Evolutionary conservation across 92 coral and sea anemone species (phyloP), one percentile per base, ranked within the genome.

Genomic region (Nematostella vectensis): DNA sequence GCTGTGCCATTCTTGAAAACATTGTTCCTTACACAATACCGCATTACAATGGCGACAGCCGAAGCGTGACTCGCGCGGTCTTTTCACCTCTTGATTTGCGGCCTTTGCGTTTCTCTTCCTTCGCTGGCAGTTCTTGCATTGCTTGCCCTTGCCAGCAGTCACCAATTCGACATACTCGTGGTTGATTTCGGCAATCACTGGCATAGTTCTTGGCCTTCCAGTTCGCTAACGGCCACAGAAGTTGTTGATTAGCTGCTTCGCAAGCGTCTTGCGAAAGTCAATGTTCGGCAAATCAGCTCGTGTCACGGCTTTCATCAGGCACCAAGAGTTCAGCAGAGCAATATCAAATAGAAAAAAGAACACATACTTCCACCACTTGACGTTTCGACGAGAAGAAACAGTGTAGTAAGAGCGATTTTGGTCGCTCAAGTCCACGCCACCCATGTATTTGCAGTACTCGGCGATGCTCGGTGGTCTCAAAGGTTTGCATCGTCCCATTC

Each of bases 11-110:
- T 56, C 62, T 9, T 17, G 48, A 47, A 47, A 56, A 30, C 62
- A 56, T 48, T 56, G 62, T 56, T 48, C 62, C 62, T 56, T 56
- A 48, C 62, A 56, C 62, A 56, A 27, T 16, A 56, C 62, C 12
- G 1, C 62, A 56, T 3, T 27, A 24, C 62, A 31, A 17, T 26
- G 22, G 4, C 12, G 11, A 21, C 62, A 56, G 18, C 52, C 62
- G 26, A 56, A 56, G 62, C 62, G 50, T 26, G 62, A 56, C 21
- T 56, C 54, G 48, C 24, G 48, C 24, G 62, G 62, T 6, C 48
- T 17, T 48, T 56, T 56, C 22, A 25, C 54, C 50, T 56, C 62
- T 13, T 17, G 62, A 31, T 56, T 56, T 25, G 62, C 62, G 0
- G 62, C 51, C 31, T 31, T 8, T 12, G 28, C 62, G 4, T 16